Base-by-base conservation (phyloP, 1,140 invertebrate genomes). In the Zophobas atratus region DNA sequence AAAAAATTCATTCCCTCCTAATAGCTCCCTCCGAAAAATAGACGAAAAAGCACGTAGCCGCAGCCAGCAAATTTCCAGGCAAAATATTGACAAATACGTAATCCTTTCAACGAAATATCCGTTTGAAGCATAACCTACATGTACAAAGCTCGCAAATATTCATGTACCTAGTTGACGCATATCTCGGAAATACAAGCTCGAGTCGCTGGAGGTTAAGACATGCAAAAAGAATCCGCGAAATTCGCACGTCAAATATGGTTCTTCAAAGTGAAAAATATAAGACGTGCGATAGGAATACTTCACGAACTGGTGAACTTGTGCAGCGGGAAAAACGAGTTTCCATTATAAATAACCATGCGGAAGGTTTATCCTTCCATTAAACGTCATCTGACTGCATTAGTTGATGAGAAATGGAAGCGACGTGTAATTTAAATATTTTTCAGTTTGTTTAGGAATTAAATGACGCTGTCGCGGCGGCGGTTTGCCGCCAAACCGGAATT, bases 91-190 rank as follows among this genome's bases (percentile, higher is more conserved):
- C 74, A 63, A 76, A 67, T 20, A 76, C 8, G 32, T 5, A 36
- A 76, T 43, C 36, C 41, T 63, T 60, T 32, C 55, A 60, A 38
- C 36, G 56, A 76, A 75, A 67, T 43, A 43, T 67, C 56, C 57
- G 55, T 76, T 76, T 76, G 74, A 76, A 63, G 56, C 63, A 48
- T 48, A 6, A 39, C 35, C 43, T 34, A 60, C 63, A 67, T 63
- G 55, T 41, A 76, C 56, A 76, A 76, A 76, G 74, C 55, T 46
- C n/a, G 74, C n/a, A 76, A 76, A 76, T 63, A 76, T 76, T 60
- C 57, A 63, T 51, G 49, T 51, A 51, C 49, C 2, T 5, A 20
- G 43, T 67, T 67, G 1, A 20, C n/a, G 43, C 38, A 39, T 67
- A 67, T n/a, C 60, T 67, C 20, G 6, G 39, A 67, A 20, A 43